Evolutionary conservation across 2,888 invertebrate species (phyloP).

Genomic region (Lycocerus yunnanus): DNA sequence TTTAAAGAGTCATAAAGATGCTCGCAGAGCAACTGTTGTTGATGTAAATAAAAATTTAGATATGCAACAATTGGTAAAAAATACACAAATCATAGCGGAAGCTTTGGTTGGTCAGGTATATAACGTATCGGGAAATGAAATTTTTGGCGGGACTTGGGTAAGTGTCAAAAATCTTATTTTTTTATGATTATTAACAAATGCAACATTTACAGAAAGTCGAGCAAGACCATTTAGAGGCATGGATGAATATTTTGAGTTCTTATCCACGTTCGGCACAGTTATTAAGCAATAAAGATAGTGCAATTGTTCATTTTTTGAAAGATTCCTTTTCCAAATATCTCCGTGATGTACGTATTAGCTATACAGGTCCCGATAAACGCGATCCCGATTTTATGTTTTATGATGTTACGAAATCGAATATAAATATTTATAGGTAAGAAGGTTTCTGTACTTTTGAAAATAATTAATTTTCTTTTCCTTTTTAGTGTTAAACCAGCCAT

Average conservation of each 20-base stretch:
- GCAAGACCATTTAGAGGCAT: constrained; percentile 71
- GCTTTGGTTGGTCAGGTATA: constrained; percentile 83
- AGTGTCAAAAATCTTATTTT: constrained; percentile 42
- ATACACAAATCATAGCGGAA: constrained; percentile 79
- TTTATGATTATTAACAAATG: constrained; percentile 7
- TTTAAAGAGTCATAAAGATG: constrained; percentile 70
- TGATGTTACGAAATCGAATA: constrained; percentile 74
- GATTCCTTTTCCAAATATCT: constrained; percentile 76
- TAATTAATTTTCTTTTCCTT: constrained; percentile 43
- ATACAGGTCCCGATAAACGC: constrained; percentile 76
- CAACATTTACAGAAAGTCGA: constrained; percentile 69
- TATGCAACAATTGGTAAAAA: constrained; percentile 63
- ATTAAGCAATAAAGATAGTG: constrained; percentile 67
- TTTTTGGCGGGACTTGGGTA: constrained; percentile 80
- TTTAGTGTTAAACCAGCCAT: constrained; percentile 95
- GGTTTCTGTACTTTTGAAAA: neutral
- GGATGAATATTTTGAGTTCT: constrained; percentile 74
- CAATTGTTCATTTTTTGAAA: constrained; percentile 71
- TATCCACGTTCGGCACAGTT: constrained; percentile 79
- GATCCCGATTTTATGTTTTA: constrained; percentile 95
- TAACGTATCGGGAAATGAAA: constrained; percentile 67
- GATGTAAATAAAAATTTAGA: constrained; percentile 65
- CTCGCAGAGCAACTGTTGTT: constrained; percentile 64
- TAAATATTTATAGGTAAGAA: constrained; percentile 85
- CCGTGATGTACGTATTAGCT: constrained; percentile 72